phyloP scores from a whole-genome alignment of 2,113 vertebrate genomes.

The Sphyrna mokarran region DNA sequence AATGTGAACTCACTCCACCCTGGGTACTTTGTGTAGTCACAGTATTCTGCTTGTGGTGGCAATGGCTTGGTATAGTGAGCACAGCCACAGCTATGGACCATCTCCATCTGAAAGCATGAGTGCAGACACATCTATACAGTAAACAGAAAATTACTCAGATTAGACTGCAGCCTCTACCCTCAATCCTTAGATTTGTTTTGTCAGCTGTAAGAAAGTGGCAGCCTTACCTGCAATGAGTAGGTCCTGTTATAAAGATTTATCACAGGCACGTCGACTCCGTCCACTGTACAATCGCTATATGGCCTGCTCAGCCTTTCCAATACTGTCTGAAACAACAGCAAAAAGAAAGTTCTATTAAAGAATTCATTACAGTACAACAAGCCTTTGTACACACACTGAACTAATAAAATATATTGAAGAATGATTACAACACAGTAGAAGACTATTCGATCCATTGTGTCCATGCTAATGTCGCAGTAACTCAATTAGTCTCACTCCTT shows the following conservation, averaged over 20 bases:
- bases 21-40: conserved; percentile 64
- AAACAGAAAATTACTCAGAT: background rate
- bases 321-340: conserved; percentile 51
- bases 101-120: conserved; percentile 68
- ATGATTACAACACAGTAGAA: background rate
- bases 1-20: conserved; percentile 65
- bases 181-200: no score
- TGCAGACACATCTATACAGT: conserved; percentile 64
- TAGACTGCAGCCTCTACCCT: background rate
- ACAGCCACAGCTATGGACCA: conserved; percentile 62
- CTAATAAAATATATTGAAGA: background rate
- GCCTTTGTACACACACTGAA: background rate
- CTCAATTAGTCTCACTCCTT: no score
- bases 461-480: no score
- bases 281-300: conserved; percentile 65
- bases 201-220: background rate
- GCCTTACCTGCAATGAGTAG: conserved; percentile 65
- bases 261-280: conserved; percentile 55
- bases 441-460: background rate
- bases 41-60: conserved; percentile 55
- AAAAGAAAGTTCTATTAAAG: background rate
- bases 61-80: conserved; percentile 64
- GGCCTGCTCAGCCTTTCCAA: conserved; percentile 63
- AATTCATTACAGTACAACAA: background rate
- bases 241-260: conserved; percentile 62